These are phyloP conservation scores for Drosophila simulans DNA, from an alignment of 1,140 invertebrate species.

Conservation along the genomic window DNA sequence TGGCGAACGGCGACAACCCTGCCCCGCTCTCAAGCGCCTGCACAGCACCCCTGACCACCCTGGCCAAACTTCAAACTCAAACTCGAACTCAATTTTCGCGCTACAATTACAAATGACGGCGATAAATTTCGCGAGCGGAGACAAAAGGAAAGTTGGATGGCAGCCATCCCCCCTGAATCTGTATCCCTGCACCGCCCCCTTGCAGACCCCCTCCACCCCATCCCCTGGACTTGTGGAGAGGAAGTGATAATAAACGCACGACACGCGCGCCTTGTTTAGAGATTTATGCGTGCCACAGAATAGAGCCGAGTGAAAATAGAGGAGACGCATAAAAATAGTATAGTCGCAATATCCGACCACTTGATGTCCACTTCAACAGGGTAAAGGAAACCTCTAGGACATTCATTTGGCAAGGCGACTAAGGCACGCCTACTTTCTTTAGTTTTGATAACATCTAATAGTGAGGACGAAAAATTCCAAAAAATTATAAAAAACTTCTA, in stretches of 20 bases:
- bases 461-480: no score
- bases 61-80: constrained; percentile 76
- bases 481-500: no score
- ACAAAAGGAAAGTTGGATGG: constrained; percentile 71
- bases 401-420: no score
- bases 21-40: not conserved
- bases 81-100: constrained; percentile 73
- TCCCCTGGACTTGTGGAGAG: constrained; percentile 37
- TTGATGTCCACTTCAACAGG: not conserved
- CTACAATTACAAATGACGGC: constrained; percentile 82
- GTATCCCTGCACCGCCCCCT: constrained; percentile 14
- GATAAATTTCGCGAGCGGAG: constrained; percentile 72
- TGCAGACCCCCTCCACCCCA: not conserved
- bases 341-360: constrained; percentile 4
- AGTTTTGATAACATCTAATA: no score
- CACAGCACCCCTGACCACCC: constrained; percentile 16
- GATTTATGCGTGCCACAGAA: constrained; percentile 76
- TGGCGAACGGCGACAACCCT: constrained; percentile 20
- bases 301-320: constrained; percentile 29
- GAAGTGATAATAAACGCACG: constrained; percentile 79
- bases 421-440: no score
- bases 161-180: constrained; percentile 27
- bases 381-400: not conserved
- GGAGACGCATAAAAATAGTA: constrained; percentile 30
- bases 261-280: constrained; percentile 80